phyloP scores from a whole-genome alignment of 1,140 invertebrate genomes.

The Dendrolimus kikuchii region DNA sequence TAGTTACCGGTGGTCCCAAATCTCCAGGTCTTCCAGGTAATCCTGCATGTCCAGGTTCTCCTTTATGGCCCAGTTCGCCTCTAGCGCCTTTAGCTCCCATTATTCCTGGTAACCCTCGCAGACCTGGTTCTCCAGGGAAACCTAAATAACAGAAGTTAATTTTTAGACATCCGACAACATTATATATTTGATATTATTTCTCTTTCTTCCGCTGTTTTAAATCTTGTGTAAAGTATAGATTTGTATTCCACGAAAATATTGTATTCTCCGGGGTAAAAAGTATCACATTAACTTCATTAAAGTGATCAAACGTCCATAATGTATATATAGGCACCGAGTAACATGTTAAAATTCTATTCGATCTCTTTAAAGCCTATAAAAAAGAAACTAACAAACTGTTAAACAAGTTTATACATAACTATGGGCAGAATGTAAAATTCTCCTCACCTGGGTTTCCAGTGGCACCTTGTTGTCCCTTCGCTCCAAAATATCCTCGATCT shows the following conservation, averaged over 20 bases:
- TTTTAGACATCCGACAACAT: neutral
- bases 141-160: conserved; percentile 41
- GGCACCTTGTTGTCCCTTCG: conserved; percentile 83
- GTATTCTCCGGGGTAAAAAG: too few species aligned
- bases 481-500: conserved; percentile 78
- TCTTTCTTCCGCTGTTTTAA: too few species aligned
- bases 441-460: conserved; percentile 73
- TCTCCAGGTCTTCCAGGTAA: conserved; percentile 82
- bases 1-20: conserved; percentile 75
- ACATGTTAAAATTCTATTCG: too few species aligned
- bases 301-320: too few species aligned
- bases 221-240: too few species aligned
- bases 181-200: too few species aligned
- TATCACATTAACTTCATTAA: too few species aligned
- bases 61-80: conserved; percentile 82
- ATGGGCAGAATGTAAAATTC: neutral
- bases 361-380: too few species aligned
- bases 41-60: conserved; percentile 82
- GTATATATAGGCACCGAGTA: too few species aligned
- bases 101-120: conserved; percentile 77
- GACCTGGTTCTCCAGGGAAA: conserved; percentile 73
- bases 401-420: too few species aligned
- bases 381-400: too few species aligned
- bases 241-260: too few species aligned
- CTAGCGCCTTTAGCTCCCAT: conserved; percentile 79